These are phyloP conservation scores for Epinotia nisella DNA, from an alignment of 2,888 invertebrate genomes.

Conservation along the genomic window DNA sequence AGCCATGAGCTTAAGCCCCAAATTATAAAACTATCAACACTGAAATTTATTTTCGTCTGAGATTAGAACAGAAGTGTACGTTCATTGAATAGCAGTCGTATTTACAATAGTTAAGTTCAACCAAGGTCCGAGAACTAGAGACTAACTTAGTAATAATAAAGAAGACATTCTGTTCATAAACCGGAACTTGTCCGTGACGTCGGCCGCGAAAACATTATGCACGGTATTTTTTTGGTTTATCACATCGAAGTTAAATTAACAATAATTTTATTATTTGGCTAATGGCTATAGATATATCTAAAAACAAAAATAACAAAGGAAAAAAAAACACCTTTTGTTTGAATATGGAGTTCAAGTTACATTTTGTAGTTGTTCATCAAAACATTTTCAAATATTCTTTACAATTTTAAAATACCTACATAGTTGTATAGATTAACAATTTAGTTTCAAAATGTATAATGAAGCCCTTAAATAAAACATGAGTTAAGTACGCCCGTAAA, in stretches of 20 bases:
- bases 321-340: no score
- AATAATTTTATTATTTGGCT: not conserved
- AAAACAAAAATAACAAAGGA: not conserved
- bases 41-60: no score
- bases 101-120: slow-evolving; percentile 13
- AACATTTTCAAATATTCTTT: not conserved
- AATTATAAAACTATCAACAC: no score
- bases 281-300: not conserved
- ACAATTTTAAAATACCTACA: no score
- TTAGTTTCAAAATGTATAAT: not conserved
- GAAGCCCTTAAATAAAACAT: not conserved
- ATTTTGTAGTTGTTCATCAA: not conserved
- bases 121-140: not conserved
- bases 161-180: not conserved
- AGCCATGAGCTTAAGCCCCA: no score
- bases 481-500: not conserved
- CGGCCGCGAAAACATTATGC: not conserved
- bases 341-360: no score
- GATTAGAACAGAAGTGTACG: no score
- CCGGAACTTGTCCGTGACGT: slow-evolving; percentile 6
- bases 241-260: not conserved
- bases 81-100: not conserved
- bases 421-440: not conserved
- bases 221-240: not conserved
- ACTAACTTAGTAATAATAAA: not conserved